These are phyloP conservation scores for Zhuqinia jingwanae DNA, from an alignment of 2,888 invertebrate genomes.

Conservation along the genomic window DNA sequence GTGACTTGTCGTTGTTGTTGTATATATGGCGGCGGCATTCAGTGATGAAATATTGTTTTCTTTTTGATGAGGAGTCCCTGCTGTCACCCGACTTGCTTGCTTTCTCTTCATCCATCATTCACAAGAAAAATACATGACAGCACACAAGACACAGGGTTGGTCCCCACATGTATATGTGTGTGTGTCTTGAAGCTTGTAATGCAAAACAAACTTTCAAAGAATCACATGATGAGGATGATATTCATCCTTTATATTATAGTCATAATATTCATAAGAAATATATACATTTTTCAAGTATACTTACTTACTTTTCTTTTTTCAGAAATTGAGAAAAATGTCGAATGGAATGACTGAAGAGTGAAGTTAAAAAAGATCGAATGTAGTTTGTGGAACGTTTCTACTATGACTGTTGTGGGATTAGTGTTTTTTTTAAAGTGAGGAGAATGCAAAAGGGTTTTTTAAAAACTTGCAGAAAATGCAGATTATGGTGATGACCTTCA, in stretches of 20 bases:
- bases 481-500: background rate
- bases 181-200: background rate
- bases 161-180: background rate
- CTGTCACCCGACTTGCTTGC: constrained; percentile 26
- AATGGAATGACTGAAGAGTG: background rate
- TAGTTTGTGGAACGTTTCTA: background rate
- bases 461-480: background rate
- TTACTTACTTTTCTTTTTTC: no score
- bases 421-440: background rate
- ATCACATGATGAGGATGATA: background rate
- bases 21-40: no score
- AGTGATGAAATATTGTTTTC: constrained; percentile 43
- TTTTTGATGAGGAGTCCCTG: background rate
- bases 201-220: background rate
- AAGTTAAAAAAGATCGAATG: background rate
- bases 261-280: background rate
- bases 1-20: no score
- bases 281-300: no score
- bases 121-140: constrained; percentile 21
- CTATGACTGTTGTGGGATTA: no score
- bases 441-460: no score
- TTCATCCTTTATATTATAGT: background rate
- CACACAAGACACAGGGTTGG: constrained; percentile 24
- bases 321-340: background rate
- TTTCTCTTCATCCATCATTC: constrained; percentile 39